These are phyloP conservation scores for human (Homo sapiens) DNA, from an alignment of 2,113 vertebrate species.

Conservation along the genomic window DNA sequence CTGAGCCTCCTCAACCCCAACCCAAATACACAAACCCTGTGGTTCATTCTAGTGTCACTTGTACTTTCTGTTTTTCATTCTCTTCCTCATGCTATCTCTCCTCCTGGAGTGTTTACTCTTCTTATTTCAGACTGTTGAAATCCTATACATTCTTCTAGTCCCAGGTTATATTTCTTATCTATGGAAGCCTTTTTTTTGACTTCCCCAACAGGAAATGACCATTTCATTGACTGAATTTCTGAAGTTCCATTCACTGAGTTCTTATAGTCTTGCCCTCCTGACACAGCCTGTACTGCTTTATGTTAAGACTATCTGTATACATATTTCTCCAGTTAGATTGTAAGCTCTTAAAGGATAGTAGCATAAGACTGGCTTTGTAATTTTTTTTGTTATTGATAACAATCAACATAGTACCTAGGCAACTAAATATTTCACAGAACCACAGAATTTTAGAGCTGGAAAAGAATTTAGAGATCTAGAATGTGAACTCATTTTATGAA, in stretches of 20 bases:
- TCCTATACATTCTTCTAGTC: background rate
- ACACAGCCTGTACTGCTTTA: background rate
- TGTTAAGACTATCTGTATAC: background rate
- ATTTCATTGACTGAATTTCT: background rate
- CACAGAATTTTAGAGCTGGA: conserved; percentile 4
- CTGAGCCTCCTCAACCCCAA: background rate
- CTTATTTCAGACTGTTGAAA: background rate
- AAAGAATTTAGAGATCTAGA: conserved; percentile 31
- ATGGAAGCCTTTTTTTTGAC: background rate
- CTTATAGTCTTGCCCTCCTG: conserved; percentile 16
- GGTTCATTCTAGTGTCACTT: background rate
- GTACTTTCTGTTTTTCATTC: background rate
- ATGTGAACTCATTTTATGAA: conserved; percentile 40
- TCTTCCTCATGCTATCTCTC: background rate
- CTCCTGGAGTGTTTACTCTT: background rate
- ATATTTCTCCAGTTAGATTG: conserved; percentile 7
- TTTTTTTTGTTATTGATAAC: background rate
- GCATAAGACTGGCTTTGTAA: background rate
- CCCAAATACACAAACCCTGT: background rate
- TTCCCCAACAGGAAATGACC: background rate
- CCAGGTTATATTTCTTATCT: background rate
- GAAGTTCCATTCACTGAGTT: conserved; percentile 34
- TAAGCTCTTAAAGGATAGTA: background rate
- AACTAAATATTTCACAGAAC: conserved; percentile 44
- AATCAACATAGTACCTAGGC: background rate